phyloP scores from a whole-genome alignment of 2,797 vertebrate genomes.

The Sebastiscus albofasciatus region DNA sequence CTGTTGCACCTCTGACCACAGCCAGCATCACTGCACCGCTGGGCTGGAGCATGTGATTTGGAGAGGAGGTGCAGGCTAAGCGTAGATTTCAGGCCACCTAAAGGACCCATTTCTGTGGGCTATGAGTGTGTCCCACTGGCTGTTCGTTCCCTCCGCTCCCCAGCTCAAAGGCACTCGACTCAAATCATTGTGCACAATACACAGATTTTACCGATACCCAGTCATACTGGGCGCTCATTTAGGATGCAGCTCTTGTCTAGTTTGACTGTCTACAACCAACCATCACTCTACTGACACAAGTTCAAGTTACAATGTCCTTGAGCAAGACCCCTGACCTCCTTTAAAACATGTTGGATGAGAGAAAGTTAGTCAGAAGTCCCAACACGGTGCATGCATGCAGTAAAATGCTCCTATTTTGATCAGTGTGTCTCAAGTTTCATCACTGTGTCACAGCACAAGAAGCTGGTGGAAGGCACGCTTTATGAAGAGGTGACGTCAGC shows the following conservation, averaged over 20 bases:
- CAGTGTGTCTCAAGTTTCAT: not conserved
- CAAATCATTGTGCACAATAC: too few species aligned
- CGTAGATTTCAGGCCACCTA: not conserved
- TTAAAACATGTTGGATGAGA: not conserved
- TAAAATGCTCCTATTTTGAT: not conserved
- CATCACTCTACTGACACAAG: not conserved
- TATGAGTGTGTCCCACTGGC: not conserved
- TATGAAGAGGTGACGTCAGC: conserved; percentile 92
- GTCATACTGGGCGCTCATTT: too few species aligned
- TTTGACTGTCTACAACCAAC: not conserved
- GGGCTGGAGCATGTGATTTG: not conserved
- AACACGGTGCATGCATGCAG: not conserved
- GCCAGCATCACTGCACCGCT: not conserved
- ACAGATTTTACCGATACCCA: too few species aligned
- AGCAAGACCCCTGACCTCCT: not conserved
- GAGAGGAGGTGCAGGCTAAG: not conserved
- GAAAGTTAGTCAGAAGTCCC: not conserved
- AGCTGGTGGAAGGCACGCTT: conserved; percentile 94
- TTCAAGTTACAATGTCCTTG: not conserved
- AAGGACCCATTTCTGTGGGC: not conserved
- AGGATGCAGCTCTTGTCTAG: not conserved
- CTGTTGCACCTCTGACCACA: too few species aligned
- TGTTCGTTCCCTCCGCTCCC: too few species aligned
- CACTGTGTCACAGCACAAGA: conserved; percentile 90
- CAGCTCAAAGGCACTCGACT: rapidly evolving